Base-by-base conservation (phyloP, 1,140 invertebrate species). In the Diprion similis region DNA sequence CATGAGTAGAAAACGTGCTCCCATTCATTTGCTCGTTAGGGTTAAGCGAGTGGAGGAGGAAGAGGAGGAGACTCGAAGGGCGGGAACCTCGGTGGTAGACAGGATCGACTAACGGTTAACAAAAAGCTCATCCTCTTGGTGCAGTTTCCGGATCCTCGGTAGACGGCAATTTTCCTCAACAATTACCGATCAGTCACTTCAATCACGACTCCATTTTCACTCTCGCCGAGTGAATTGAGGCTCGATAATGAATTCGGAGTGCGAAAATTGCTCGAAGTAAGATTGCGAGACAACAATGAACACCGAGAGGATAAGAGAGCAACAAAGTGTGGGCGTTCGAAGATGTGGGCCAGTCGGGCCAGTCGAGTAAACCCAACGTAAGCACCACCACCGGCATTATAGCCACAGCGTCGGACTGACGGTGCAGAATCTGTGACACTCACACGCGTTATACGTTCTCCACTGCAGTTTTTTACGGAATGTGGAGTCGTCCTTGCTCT, bases 251-350 rank as follows among this genome's bases (percentile, higher is more conserved):
- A 64, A 64, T 77, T 77, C 74, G 76, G 81, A 83, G 82, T 82
- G 82, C 82, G 83, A 84, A 37, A 6, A 84, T 84, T 78, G 80
- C 77, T 77, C 10, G 79, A 65, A 76, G 79, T 83, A 82, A 82
- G 73, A 82, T 81, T 74, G 77, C 75, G 47, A 64, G 77, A 79
- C 78, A 79, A 83, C 81, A 83, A 84, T 82, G 78, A 77, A 74
- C 71, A 59, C 51, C 10, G 11, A 6, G 77, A 69, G 78, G 77
- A 47, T 75, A 75, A 59, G 59, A 70, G 71, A 4, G 11, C 71
- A 77, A 48, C 68, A 71, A 77, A 46, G 83, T 84, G 83, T 82
- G 83, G 78, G 80, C 65, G 71, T 65, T 13, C 51, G n/a, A n/a
- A 78, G 82, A 84, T 84, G 81, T 81, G 82, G 78, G 80, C 81